Evolutionary conservation across 2,113 vertebrate species (phyloP), one percentile per base, ranked within the genome.

Genomic region (Odocoileus hemionus): DNA sequence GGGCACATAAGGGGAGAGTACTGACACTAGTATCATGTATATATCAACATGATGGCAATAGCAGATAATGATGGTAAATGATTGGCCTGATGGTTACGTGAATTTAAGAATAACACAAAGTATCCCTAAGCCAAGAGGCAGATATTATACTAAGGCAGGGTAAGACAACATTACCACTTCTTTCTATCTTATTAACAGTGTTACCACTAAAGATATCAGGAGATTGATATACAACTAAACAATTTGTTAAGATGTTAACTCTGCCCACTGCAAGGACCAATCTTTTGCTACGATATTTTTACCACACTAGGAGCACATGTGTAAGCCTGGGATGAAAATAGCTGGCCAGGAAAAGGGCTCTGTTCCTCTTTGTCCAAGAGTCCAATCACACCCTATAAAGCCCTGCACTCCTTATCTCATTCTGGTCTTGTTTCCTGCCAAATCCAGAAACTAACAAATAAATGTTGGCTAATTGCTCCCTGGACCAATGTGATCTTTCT

Each of bases 361-460:
- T 61, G 92, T 94, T 96, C 86, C 82, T 90, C 94, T 97, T 97
- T 97, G 97, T 97, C 67, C 36, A 67, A 83, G 74, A 91, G n/a
- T 85, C 92, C 43, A 83, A 5, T 88, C 98, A 95, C 86, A 83
- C 90, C 85, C 95, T 60, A 5, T 23, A 76, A 90, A 86, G 79
- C 57, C 74, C 96, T 54, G 67, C 88, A 50, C 47, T 64, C 76
- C 98, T 97, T 97, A 96, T 97, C 94, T 82, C 64, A 1, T 16
- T 61, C 93, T 96, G 60, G 30, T 87, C 97, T 89, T 76, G 82
- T 86, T 98, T 98, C 97, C 97, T 97, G 97, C 85, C 88, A 89
- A 80, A 84, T 85, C 91, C 91, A 70, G 94, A 97, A 97, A 96
- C 85, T 12, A 82, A 45, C 85, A 91, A 96, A 95, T 80, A 67